Conservation (phyloP, 2,797 vertebrate species). For the Clarias platycephalus region DNA sequence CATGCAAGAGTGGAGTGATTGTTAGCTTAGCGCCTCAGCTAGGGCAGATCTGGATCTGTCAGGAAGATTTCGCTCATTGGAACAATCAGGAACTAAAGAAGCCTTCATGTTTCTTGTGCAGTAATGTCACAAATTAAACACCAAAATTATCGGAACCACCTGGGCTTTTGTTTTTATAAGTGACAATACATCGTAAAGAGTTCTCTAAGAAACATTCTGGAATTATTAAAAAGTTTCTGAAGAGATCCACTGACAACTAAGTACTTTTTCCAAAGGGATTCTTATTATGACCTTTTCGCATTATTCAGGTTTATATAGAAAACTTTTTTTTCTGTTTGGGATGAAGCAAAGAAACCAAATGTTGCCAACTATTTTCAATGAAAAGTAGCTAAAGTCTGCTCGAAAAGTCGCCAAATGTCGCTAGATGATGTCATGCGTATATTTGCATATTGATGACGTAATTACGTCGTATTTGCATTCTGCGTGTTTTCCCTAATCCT, state of each 20-base stretch:
- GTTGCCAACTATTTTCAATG: no score
- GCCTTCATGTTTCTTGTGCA: neutral
- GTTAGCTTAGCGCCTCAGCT: slow-evolving; percentile 22
- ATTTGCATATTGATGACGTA: no score
- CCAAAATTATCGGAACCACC: neutral
- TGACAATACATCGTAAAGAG: neutral
- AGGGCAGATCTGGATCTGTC: neutral
- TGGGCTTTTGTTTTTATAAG: neutral
- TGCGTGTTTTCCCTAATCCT: no score
- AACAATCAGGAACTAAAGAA: neutral
- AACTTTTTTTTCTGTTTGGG: neutral
- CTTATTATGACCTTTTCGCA: no score
- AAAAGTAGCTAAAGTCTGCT: no score
- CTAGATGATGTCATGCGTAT: no score
- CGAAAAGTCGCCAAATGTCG: no score
- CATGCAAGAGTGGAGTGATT: slow-evolving; percentile 50
- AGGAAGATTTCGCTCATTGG: neutral
- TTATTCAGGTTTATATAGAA: neutral
- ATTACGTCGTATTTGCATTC: no score
- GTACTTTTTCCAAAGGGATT: neutral
- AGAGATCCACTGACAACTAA: neutral
- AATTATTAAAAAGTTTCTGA: neutral
- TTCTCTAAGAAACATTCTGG: neutral
- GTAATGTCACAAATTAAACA: neutral
- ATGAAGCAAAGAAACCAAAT: no score